Base-by-base conservation (phyloP, 1,140 invertebrate genomes). In the Heliconius hewitsoni region DNA sequence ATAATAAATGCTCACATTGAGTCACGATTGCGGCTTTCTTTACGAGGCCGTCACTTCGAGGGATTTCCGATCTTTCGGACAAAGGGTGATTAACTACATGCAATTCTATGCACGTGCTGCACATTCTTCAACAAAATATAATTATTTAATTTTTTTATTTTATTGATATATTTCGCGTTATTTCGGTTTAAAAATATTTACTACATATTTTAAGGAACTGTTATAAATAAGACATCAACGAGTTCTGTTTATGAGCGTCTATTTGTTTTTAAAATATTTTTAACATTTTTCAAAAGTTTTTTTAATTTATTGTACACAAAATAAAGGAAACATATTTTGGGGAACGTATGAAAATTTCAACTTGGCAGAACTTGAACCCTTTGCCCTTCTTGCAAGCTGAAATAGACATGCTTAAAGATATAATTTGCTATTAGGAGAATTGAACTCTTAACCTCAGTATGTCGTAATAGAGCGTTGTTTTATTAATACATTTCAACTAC, bases 21-120 rank as follows among this genome's bases (percentile, higher is more conserved):
- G 27, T 76, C 57, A 76, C 23, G 23, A 66, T 11, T 66, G 74
- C 30, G 52, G 74, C 74, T 76, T 76, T 76, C 74, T 76, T 76
- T 70, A 50, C 66, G 60, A 76, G 74, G 37, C 6, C 19, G 39
- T 27, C 60, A 60, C 74, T 70, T 46, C 30, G 34, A 76, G 60
- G 74, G 60, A 46, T 76, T 76, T 70, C 74, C 74, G 74, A 76
- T 23, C 39, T 76, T 76, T 70, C 74, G 74, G 66, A 76, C 74
- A 76, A 76, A 76, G 60, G 37, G 37, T 66, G 60, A 19, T 50
- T 42, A 27, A 66, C 6, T 37, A 11, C 23, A 66, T 66, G 8
- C 39, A 27, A 76, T 76, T 76, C 74, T 34, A 30, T 11, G 11
- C 74, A 76, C 74, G 74, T 76, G 34, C 3, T 66, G 37, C 8